Base-by-base conservation (phyloP, 2,888 invertebrate species). In the Schizotus pectinicornis region DNA sequence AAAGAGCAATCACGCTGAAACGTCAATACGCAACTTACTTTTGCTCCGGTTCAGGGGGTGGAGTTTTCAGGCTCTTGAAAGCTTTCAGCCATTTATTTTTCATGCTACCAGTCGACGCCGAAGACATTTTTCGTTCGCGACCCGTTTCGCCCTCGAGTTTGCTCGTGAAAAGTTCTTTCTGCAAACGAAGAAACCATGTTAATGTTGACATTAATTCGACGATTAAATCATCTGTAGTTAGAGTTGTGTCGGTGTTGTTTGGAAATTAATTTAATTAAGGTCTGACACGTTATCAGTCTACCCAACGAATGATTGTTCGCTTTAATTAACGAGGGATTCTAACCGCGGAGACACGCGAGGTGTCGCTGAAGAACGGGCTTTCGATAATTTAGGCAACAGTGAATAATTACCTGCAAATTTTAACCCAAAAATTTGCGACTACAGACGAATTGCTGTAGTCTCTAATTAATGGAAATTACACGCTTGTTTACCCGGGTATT, bases 21-120 rank as follows among this genome's bases (percentile, higher is more conserved):
- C 2, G 11, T 6, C 35, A 35, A 35, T 35, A 35, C 2, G 35
- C 2, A 35, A 22, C 22, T 22, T 22, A 22, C 22, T 22, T 22
- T 22, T 22, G 22, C 22, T 22, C 22, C 22, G 22, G 65, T 63
- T 76, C 74, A 6, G 79, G 78, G 8, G 84, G 83, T 69, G 90
- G 90, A 37, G 93, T 92, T 82, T 95, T 95, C 68, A 97, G 85
- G 81, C 94, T 95, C 79, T 94, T 91, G 85, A 97, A 95, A 66
- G 97, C 97, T 81, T 96, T 97, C 74, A 96, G 84, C 97, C 97
- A 97, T 85, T 96, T 96, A 79, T 92, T 94, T 84, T 96, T 96
- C 88, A 96, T 96, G 80, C 91, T 91, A 74, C 91, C 90, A 67
- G 91, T 89, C 67, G 92, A 92, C 56, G 91, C 88, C 49, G 91